These are phyloP conservation scores for Philopotamus ludificatus DNA, from an alignment of 1,140 invertebrate genomes.

Conservation along the genomic window DNA sequence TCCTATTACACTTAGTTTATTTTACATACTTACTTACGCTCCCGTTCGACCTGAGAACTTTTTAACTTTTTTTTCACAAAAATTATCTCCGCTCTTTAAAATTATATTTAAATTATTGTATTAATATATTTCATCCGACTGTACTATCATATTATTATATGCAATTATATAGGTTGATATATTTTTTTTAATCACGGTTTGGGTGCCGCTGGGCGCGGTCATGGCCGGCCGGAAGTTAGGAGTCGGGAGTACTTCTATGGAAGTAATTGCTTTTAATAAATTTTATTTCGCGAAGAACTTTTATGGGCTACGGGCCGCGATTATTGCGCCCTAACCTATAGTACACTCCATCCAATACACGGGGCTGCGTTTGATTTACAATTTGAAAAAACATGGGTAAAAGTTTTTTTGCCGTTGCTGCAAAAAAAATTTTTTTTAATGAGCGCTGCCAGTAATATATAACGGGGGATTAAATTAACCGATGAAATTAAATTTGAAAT, in stretches of 20 bases:
- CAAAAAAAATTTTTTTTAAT: neutral
- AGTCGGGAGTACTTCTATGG: conserved; percentile 29
- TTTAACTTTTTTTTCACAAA: conserved; percentile 1
- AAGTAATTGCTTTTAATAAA: conserved; percentile 39
- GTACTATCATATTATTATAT: too few species aligned
- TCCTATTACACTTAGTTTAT: conserved; percentile 31
- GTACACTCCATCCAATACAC: conserved; percentile 12
- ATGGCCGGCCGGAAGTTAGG: too few species aligned
- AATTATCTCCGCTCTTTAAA: too few species aligned
- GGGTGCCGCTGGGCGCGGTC: too few species aligned
- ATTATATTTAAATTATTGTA: too few species aligned
- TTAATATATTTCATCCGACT: too few species aligned
- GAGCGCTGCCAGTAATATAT: neutral
- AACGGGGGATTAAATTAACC: neutral
- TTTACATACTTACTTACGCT: conserved; percentile 22
- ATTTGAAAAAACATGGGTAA: neutral
- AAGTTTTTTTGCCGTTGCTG: neutral
- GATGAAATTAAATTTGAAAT: neutral
- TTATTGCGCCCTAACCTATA: neutral
- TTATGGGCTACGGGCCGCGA: conserved; percentile 11
- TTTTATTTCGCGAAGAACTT: conserved; percentile 35
- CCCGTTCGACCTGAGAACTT: neutral
- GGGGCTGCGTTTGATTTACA: conserved; percentile 11
- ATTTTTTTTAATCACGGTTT: too few species aligned
- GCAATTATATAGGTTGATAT: too few species aligned